These are phyloP conservation scores for Bombus fervidus DNA, from an alignment of 1,140 invertebrate genomes.

Conservation along the genomic window DNA sequence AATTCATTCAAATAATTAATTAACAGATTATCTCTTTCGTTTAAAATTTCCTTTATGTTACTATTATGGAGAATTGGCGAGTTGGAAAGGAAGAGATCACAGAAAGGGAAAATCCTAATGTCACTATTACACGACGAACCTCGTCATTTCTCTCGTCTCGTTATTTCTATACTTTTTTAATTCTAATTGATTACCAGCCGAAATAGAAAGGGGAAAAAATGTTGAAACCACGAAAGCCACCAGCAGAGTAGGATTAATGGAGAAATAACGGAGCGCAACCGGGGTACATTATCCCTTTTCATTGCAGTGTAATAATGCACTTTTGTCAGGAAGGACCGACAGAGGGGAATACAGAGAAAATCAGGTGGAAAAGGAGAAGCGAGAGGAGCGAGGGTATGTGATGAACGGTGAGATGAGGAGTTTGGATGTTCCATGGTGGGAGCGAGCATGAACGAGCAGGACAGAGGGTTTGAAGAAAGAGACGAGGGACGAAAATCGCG, in stretches of 20 bases:
- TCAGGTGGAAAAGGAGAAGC: background rate
- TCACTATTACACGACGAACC: background rate
- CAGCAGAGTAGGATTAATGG: conserved; percentile 13
- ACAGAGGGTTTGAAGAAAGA: background rate
- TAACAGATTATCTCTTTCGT: background rate
- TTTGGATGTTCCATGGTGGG: background rate
- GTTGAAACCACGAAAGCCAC: background rate
- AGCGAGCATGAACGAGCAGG: background rate
- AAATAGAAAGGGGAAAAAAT: background rate
- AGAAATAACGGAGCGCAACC: conserved; percentile 25
- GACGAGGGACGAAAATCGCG: background rate
- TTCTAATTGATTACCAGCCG: background rate
- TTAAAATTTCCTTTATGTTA: background rate
- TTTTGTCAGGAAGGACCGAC: conserved; percentile 7
- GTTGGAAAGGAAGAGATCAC: no score
- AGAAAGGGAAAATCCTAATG: background rate
- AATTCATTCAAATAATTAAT: conserved; percentile 24
- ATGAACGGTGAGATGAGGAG: background rate
- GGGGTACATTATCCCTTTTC: conserved; percentile 38
- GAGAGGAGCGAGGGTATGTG: background rate
- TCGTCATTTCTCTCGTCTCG: no score
- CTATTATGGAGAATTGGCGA: accelerated
- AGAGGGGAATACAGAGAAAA: background rate
- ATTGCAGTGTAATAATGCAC: conserved; percentile 30
- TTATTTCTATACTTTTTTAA: background rate